phyloP scores from a whole-genome alignment of 2,888 invertebrate genomes.

The Seira sanloemensis region DNA sequence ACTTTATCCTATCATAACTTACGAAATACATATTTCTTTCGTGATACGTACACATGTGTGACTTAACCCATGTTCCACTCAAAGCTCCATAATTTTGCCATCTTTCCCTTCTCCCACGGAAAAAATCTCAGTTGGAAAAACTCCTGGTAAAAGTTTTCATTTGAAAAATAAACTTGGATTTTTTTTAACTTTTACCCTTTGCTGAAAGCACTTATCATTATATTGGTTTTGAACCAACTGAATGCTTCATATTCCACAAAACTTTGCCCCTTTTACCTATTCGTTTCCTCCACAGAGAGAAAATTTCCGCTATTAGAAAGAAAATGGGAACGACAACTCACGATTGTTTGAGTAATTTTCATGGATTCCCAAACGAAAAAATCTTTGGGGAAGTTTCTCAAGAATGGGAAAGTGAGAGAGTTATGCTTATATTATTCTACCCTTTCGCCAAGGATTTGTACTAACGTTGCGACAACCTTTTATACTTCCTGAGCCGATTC shows the following conservation, averaged over 20 bases:
- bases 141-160: slow-evolving; percentile 16
- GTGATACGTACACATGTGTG: too few species aligned
- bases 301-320: background rate
- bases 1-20: too few species aligned
- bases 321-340: background rate
- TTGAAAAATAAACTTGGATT: slow-evolving; percentile 18
- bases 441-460: too few species aligned
- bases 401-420: background rate
- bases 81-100: slow-evolving; percentile 37
- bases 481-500: too few species aligned
- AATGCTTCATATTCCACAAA: background rate
- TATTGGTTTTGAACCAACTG: slow-evolving; percentile 1
- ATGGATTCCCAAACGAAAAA: slow-evolving; percentile 5
- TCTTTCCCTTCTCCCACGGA: slow-evolving; percentile 14
- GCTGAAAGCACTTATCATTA: background rate
- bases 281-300: background rate
- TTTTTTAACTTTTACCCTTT: background rate
- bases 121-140: slow-evolving; percentile 26
- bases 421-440: too few species aligned
- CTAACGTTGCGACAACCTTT: background rate
- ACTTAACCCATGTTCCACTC: background rate
- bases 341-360: slow-evolving; percentile 32
- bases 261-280: background rate
- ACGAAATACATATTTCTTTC: too few species aligned
- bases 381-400: slow-evolving; percentile 14